Conservation (phyloP, 2,113 vertebrate genomes). For the Thalassarche chlororhynchos region DNA sequence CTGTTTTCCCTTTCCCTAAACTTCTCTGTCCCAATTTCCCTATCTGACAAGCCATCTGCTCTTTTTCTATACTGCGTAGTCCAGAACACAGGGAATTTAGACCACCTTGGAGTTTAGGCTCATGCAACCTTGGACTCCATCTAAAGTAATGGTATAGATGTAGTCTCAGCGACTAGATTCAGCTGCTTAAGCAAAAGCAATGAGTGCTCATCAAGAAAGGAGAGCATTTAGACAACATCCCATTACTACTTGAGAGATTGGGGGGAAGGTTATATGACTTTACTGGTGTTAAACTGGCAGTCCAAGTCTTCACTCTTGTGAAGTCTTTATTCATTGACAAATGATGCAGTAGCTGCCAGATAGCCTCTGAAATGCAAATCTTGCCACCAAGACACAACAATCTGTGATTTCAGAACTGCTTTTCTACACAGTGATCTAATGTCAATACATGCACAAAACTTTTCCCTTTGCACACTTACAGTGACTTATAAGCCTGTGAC, state of each 20-base stretch:
- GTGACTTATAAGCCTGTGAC: background rate
- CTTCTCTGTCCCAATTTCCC: background rate
- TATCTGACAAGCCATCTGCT: background rate
- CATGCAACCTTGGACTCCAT: background rate
- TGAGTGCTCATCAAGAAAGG: background rate
- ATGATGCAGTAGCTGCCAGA: background rate
- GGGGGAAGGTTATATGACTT: background rate
- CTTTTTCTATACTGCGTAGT: background rate
- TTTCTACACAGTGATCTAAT: background rate
- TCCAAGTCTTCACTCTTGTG: background rate
- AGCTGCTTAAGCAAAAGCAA: background rate
- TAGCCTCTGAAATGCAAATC: background rate
- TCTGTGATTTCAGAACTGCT: background rate
- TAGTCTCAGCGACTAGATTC: background rate
- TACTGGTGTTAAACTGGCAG: background rate
- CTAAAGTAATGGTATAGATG: background rate
- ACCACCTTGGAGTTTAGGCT: background rate
- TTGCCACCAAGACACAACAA: background rate
- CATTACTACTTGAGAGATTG: background rate
- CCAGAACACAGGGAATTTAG: background rate
- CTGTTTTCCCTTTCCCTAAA: background rate
- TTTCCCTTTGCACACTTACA: background rate
- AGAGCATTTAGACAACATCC: background rate
- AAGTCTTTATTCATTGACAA: background rate
- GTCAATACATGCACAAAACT: background rate